Conservation (phyloP, 2,113 vertebrate species). For the Genyomyrus donnyi region DNA sequence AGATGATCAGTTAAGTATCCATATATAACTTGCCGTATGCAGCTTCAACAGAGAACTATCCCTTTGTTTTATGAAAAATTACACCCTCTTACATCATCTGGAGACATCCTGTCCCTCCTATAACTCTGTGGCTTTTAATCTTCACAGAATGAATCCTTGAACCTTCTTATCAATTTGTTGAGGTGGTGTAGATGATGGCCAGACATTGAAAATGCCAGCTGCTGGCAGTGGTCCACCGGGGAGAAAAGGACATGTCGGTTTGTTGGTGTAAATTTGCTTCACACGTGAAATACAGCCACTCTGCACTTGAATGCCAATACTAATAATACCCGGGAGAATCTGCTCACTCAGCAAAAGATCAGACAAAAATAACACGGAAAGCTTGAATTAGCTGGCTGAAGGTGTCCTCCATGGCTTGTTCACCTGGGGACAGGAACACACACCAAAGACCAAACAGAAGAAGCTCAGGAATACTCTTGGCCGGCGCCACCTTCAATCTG, state of each 20-base stretch:
- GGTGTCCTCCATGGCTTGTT: neutral
- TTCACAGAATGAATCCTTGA: neutral
- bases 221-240: neutral
- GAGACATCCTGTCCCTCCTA: neutral
- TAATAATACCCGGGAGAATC: neutral
- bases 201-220: neutral
- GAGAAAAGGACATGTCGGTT: neutral
- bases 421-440: neutral
- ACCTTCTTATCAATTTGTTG: neutral
- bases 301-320: neutral
- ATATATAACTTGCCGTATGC: neutral
- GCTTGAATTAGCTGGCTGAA: neutral
- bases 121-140: neutral
- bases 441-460: neutral
- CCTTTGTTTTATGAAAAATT: slow-evolving; percentile 7
- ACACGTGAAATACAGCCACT: neutral
- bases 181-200: neutral
- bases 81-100: slow-evolving; percentile 4
- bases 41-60: neutral
- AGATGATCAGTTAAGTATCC: neutral
- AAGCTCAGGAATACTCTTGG: neutral
- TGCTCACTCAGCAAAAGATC: neutral
- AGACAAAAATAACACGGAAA: neutral
- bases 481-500: neutral
- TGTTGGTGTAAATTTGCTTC: neutral